Evolutionary conservation across 2,888 invertebrate genomes (phyloP).

Genomic region (Drosophila quinaria): DNA sequence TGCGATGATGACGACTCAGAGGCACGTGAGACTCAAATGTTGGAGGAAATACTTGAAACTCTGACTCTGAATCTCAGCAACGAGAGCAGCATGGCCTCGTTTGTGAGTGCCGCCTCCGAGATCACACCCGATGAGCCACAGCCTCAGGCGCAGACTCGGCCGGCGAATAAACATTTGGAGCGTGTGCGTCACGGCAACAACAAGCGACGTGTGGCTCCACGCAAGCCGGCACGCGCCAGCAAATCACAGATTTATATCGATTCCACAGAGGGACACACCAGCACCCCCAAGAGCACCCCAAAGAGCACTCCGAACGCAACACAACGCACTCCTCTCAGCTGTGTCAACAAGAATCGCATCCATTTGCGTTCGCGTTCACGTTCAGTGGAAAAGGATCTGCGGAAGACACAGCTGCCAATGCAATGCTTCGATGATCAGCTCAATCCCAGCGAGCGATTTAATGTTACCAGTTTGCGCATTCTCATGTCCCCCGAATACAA

Average conservation of each 20-base stretch:
- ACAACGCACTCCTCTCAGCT: conserved; percentile 80
- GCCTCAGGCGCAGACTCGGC: conserved; percentile 15
- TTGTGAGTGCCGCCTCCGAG: conserved; percentile 51
- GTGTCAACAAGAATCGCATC: conserved; percentile 78
- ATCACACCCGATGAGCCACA: conserved; percentile 34
- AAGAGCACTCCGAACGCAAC: conserved; percentile 28
- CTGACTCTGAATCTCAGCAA: conserved; percentile 79
- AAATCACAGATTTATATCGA: conserved; percentile 78
- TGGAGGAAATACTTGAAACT: conserved; percentile 81
- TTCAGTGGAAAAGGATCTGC: conserved; percentile 71
- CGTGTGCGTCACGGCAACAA: conserved; percentile 76
- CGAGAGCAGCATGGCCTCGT: conserved; percentile 73
- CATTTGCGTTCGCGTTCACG: conserved; percentile 79
- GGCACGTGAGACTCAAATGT: conserved; percentile 79
- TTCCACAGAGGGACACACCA: conserved; percentile 28
- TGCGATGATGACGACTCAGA: conserved; percentile 78
- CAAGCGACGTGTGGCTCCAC: conserved; percentile 63
- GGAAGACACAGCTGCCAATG: conserved; percentile 64
- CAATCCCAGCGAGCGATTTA: conserved; percentile 50
- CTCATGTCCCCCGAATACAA: conserved; percentile 40
- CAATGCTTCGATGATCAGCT: conserved; percentile 77
- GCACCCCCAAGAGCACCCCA: conserved; percentile 52
- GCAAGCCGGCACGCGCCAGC: conserved; percentile 62
- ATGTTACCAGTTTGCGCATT: conserved; percentile 41
- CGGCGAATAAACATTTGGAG: conserved; percentile 76